Evolutionary conservation across 2,888 invertebrate genomes (phyloP).

Genomic region (Flabesymbios commensalis): DNA sequence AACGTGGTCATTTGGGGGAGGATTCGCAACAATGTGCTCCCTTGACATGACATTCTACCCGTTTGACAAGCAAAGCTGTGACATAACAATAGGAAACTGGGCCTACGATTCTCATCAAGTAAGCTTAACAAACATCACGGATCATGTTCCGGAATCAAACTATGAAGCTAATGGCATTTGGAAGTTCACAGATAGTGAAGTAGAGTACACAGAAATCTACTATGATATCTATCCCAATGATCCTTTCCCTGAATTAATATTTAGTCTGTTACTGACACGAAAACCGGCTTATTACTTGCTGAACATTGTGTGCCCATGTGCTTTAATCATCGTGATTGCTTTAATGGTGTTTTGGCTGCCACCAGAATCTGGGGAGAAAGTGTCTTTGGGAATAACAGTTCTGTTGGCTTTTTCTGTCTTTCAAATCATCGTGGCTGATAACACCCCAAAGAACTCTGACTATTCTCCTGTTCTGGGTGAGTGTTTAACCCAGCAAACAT

Average conservation of each 20-base stretch:
- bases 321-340: not conserved
- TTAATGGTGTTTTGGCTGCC: conserved; percentile 6
- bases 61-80: conserved; percentile 14
- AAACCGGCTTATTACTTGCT: conserved; percentile 8
- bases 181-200: not conserved
- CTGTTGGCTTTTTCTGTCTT: conserved; percentile 11
- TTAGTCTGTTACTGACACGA: not conserved
- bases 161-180: not conserved
- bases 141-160: not conserved
- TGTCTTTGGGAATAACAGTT: conserved; percentile 8
- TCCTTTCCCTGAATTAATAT: not conserved
- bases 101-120: conserved; percentile 8
- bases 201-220: not conserved
- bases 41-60: conserved; percentile 19
- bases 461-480: not conserved
- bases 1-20: conserved; percentile 12
- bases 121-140: not conserved
- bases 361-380: conserved; percentile 11
- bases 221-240: not conserved
- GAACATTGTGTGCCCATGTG: conserved; percentile 4
- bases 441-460: not conserved
- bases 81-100: conserved; percentile 11
- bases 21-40: conserved; percentile 1
- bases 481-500: too few species aligned
- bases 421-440: conserved; percentile 1